These are phyloP conservation scores for Eunapius fragilis DNA, from an alignment of 37 sponge, comb jelly and placozoan species.

Conservation along the genomic window DNA sequence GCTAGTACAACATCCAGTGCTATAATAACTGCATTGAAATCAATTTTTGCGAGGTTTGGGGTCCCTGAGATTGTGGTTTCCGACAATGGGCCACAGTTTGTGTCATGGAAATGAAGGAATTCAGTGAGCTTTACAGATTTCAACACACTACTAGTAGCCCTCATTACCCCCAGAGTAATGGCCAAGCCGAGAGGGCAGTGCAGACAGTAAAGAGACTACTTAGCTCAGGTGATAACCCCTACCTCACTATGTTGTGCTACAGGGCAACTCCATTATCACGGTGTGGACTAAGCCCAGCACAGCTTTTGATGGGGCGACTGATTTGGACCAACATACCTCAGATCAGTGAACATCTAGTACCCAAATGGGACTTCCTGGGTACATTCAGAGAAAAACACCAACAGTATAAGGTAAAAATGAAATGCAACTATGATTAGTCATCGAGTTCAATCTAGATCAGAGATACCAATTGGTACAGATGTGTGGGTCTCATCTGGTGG, in stretches of 20 bases:
- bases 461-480: constrained; percentile 13
- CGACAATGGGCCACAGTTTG: constrained; percentile 67
- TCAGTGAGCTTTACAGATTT: constrained; percentile 16
- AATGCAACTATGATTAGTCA: too few species aligned
- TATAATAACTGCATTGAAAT: constrained; percentile 28
- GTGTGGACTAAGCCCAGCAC: constrained; percentile 51
- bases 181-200: constrained; percentile 47
- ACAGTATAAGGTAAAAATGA: constrained; percentile 21
- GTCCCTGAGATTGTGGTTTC: constrained; percentile 47
- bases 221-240: constrained; percentile 2
- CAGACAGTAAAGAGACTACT: constrained; percentile 46
- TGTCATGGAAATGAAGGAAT: constrained; percentile 20
- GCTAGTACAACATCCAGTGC: constrained; percentile 34
- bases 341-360: constrained; percentile 16
- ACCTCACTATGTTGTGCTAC: constrained; percentile 42
- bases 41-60: constrained; percentile 43
- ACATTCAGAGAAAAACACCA: constrained; percentile 10
- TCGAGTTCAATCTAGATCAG: too few species aligned
- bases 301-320: constrained; percentile 48
- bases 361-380: constrained; percentile 45
- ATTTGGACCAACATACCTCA: constrained; percentile 48
- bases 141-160: constrained; percentile 61
- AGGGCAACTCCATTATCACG: constrained; percentile 58
- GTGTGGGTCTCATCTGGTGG: constrained; percentile 45
- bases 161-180: constrained; percentile 58